phyloP scores from a whole-genome alignment of 2,797 vertebrate genomes.

The Microhierax caerulescens region DNA sequence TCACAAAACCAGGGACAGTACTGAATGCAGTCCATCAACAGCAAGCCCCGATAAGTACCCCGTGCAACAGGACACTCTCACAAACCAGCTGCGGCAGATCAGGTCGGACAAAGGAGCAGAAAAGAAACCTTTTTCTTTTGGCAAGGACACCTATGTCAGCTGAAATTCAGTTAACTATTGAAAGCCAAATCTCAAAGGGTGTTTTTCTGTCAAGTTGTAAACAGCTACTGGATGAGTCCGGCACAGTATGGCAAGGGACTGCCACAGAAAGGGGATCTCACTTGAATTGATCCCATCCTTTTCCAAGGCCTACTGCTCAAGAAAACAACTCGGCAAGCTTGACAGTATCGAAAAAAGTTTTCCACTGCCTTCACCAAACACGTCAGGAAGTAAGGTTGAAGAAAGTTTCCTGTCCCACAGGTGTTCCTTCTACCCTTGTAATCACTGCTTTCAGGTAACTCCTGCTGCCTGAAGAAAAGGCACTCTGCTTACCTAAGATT shows the following conservation, averaged over 20 bases:
- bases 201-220: not conserved
- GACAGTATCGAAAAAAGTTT: not conserved
- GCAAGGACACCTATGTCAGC: not conserved
- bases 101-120: not conserved
- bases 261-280: not conserved
- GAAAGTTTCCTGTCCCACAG: not conserved
- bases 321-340: not conserved
- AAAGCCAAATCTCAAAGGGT: not conserved
- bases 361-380: not conserved
- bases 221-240: not conserved
- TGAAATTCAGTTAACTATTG: not conserved
- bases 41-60: not conserved
- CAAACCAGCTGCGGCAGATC: not conserved
- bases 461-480: not conserved
- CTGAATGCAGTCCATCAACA: not conserved
- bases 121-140: not conserved
- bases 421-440: not conserved
- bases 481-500: not conserved
- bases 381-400: not conserved
- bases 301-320: not conserved
- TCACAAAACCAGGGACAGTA: not conserved
- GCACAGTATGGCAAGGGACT: not conserved
- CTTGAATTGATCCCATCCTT: not conserved
- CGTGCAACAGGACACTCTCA: not conserved
- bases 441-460: not conserved